Conservation (phyloP, 2,113 vertebrate genomes). For the Chionis minor region DNA sequence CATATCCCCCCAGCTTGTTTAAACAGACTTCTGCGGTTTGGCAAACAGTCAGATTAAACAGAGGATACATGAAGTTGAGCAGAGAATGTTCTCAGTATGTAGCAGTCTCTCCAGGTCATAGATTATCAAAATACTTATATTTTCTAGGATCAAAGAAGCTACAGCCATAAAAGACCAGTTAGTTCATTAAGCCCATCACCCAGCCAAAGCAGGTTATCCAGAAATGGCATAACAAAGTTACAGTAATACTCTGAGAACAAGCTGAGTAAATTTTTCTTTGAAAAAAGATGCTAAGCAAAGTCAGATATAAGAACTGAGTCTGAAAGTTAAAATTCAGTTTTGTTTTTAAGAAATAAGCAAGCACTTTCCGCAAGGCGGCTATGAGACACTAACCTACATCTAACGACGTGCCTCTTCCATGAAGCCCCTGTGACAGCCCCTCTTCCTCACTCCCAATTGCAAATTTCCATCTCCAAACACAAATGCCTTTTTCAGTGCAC, state of each 20-base stretch:
- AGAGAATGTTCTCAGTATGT: neutral
- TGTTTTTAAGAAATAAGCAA: neutral
- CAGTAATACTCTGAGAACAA: neutral
- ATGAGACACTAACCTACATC: neutral
- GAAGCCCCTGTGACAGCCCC: neutral
- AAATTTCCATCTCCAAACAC: constrained; percentile 3
- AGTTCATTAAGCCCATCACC: neutral
- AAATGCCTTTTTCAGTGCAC: neutral
- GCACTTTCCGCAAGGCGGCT: neutral
- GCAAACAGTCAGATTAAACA: neutral
- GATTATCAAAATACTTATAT: neutral
- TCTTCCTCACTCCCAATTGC: neutral
- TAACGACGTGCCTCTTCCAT: neutral
- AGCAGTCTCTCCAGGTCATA: neutral
- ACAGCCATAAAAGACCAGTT: neutral
- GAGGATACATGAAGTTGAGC: neutral
- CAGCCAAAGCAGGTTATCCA: neutral
- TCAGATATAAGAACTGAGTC: neutral
- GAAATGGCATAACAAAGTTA: neutral
- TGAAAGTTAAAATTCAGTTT: neutral
- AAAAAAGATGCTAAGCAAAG: neutral
- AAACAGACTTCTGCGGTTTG: neutral
- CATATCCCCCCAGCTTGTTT: neutral
- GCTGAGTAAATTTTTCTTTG: neutral
- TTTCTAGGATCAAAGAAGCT: neutral